Conservation (phyloP, 2,113 vertebrate genomes). For the Amblyopsis rosae region DNA sequence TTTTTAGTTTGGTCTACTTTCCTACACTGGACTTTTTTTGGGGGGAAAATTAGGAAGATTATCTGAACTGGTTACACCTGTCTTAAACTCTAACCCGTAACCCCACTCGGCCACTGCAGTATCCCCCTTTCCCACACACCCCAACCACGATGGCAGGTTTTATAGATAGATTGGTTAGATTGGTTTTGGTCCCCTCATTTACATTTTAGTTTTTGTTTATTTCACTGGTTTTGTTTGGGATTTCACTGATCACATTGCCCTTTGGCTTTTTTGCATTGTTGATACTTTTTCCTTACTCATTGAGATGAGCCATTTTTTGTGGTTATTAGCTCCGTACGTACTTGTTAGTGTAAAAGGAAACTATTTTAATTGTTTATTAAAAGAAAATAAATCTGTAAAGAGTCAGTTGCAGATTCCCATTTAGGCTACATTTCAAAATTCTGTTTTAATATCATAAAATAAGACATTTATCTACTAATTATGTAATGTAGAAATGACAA, state of each 20-base stretch:
- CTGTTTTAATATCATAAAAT: slow-evolving; percentile 80
- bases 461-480: slow-evolving; percentile 75
- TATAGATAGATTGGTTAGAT: slow-evolving; percentile 67
- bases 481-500: slow-evolving; percentile 72
- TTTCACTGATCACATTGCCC: slow-evolving; percentile 51
- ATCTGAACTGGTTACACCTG: slow-evolving; percentile 63
- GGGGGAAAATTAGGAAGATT: slow-evolving; percentile 65
- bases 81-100: not conserved
- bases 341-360: slow-evolving; percentile 70
- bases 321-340: slow-evolving; percentile 65
- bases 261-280: slow-evolving; percentile 78
- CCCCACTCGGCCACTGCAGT: slow-evolving; percentile 10
- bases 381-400: slow-evolving; percentile 77
- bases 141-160: slow-evolving; percentile 49
- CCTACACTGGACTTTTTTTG: slow-evolving; percentile 80
- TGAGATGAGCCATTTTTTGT: slow-evolving; percentile 70
- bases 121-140: not conserved
- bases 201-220: slow-evolving; percentile 61
- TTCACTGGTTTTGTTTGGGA: slow-evolving; percentile 58
- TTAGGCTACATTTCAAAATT: slow-evolving; percentile 99
- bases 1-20: slow-evolving; percentile 73
- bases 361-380: slow-evolving; percentile 72
- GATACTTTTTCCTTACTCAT: slow-evolving; percentile 76
- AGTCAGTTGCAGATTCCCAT: slow-evolving; percentile 99
- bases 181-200: slow-evolving; percentile 24